Evolutionary conservation across 2,888 invertebrate species (phyloP).

Genomic region (Iselma pallidipennis): DNA sequence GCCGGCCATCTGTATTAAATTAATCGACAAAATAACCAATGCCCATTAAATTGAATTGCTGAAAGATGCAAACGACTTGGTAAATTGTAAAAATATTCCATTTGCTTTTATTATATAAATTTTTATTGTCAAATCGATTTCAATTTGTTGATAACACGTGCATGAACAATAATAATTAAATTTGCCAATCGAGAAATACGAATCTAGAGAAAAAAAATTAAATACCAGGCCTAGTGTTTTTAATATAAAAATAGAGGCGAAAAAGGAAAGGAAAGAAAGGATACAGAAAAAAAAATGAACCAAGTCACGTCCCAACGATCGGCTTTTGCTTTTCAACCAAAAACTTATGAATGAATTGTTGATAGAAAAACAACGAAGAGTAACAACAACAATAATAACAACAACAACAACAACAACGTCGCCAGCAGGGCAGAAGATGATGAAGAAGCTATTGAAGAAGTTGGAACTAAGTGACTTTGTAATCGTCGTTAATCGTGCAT

Average conservation of each 20-base stretch:
- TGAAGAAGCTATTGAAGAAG: slow-evolving; percentile 10
- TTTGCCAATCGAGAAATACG: slow-evolving; percentile 9
- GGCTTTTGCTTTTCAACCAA: slow-evolving; percentile 14
- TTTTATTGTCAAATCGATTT: slow-evolving; percentile 14
- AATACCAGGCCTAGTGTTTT: too few species aligned
- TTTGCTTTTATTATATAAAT: neutral
- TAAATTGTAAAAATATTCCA: slow-evolving; percentile 6
- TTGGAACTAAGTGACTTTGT: slow-evolving; percentile 13
- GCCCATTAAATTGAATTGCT: slow-evolving; percentile 25
- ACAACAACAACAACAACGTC: neutral
- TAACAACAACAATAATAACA: neutral
- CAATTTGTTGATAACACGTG: slow-evolving; percentile 36
- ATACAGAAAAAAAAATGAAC: neutral
- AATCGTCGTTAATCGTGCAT: slow-evolving; percentile 38
- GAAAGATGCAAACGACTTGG: slow-evolving; percentile 20
- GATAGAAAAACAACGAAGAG: slow-evolving; percentile 9
- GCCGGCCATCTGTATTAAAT: slow-evolving; percentile 16
- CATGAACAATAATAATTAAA: slow-evolving; percentile 41
- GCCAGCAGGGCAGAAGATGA: neutral
- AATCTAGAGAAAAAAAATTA: slow-evolving; percentile 7
- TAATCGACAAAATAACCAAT: slow-evolving; percentile 12
- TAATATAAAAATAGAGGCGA: neutral
- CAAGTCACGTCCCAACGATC: slow-evolving; percentile 19
- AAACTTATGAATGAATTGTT: slow-evolving; percentile 31
- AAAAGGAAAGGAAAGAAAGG: neutral